These are phyloP conservation scores for Eurypyga helias DNA, from an alignment of 2,113 vertebrate genomes.

Conservation along the genomic window DNA sequence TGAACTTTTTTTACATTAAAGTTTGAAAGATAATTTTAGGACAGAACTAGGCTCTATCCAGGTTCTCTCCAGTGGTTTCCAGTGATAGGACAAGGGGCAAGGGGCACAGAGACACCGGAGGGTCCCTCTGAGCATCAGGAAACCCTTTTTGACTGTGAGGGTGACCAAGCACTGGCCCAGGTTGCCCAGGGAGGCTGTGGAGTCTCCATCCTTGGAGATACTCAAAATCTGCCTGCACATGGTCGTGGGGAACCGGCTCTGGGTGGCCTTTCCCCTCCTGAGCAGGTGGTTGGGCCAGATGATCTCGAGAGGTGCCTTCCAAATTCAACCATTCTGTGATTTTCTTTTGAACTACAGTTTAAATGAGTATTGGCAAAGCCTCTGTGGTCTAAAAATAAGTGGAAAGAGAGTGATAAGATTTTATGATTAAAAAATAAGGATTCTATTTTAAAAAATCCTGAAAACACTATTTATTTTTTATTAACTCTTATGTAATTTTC, in stretches of 20 bases:
- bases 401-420: not conserved
- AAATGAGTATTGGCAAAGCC: not conserved
- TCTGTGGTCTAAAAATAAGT: not conserved
- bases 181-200: not conserved
- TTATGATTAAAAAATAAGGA: not conserved
- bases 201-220: not conserved
- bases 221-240: accelerated
- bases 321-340: not conserved
- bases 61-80: not conserved
- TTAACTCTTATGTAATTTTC: not conserved
- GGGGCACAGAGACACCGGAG: not conserved
- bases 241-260: not conserved
- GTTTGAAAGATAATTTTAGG: not conserved
- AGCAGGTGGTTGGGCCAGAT: accelerated
- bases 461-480: not conserved
- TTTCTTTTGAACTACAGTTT: not conserved
- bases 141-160: not conserved
- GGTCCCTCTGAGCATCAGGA: not conserved
- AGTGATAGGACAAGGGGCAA: not conserved
- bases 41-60: not conserved
- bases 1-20: not conserved
- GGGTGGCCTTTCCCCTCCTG: not conserved
- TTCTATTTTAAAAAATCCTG: not conserved
- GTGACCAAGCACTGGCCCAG: accelerated
- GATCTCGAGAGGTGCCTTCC: not conserved